These are phyloP conservation scores for Torymus aiolomorphi DNA, from an alignment of 2,888 invertebrate species.

Conservation along the genomic window DNA sequence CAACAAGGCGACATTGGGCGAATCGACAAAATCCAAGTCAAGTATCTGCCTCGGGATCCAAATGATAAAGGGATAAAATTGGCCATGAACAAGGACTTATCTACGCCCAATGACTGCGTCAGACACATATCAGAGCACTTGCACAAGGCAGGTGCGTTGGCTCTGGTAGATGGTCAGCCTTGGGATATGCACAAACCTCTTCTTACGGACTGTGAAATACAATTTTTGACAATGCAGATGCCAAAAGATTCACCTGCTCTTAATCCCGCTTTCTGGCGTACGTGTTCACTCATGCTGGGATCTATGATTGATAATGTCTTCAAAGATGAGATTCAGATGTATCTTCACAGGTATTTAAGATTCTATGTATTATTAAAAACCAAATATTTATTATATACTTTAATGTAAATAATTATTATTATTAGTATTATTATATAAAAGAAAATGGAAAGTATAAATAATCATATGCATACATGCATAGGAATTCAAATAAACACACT, in stretches of 20 bases:
- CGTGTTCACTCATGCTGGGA: conserved; percentile 93
- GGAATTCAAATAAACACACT: no score
- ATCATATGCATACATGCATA: background rate
- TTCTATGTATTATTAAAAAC: background rate
- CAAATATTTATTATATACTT: no score
- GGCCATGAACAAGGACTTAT: conserved; percentile 93
- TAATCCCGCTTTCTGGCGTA: conserved; percentile 93
- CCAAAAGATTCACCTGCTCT: conserved; percentile 78
- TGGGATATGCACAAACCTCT: conserved; percentile 98
- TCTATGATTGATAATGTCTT: conserved; percentile 87
- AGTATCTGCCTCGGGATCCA: conserved; percentile 80
- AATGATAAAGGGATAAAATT: conserved; percentile 84
- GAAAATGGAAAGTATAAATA: conserved; percentile 2
- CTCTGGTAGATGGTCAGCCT: conserved; percentile 85
- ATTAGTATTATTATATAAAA: background rate
- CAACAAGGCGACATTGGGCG: conserved; percentile 87
- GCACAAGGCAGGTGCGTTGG: conserved; percentile 81
- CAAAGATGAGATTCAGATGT: conserved; percentile 84
- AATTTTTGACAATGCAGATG: conserved; percentile 75
- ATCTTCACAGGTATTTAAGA: conserved; percentile 79
- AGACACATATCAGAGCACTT: conserved; percentile 69
- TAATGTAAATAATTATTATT: background rate
- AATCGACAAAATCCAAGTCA: conserved; percentile 93
- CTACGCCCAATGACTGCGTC: conserved; percentile 95
- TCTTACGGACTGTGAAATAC: conserved; percentile 72